These are phyloP conservation scores for Pantherophis vulpinus DNA, from an alignment of 2,797 vertebrate species.

Conservation along the genomic window DNA sequence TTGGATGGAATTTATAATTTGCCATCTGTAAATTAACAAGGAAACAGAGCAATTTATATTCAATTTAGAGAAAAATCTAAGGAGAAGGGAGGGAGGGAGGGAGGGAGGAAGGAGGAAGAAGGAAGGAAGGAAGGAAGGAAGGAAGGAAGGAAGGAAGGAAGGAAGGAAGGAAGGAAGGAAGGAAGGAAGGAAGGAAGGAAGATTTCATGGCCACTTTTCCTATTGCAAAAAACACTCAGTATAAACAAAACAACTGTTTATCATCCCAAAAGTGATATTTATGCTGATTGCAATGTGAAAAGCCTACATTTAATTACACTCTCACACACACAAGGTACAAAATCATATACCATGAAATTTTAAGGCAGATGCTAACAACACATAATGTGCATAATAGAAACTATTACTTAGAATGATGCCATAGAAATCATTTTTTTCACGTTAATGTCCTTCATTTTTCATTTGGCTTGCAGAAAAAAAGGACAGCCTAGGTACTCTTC, in stretches of 20 bases:
- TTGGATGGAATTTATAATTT: not conserved
- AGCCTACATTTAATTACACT: not conserved
- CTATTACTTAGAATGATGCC: not conserved
- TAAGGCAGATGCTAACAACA: not conserved
- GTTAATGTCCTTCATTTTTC: conserved; percentile 18
- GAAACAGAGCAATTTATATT: not conserved
- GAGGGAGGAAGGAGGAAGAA: too few species aligned
- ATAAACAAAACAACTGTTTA: not conserved
- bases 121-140: too few species aligned
- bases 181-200: not conserved
- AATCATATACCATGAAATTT: not conserved
- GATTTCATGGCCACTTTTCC: not conserved
- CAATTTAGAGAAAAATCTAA: not conserved
- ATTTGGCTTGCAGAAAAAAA: not conserved
- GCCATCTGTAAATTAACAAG: not conserved
- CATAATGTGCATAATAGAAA: not conserved
- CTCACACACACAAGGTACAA: not conserved
- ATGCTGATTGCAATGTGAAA: not conserved
- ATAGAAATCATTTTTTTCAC: not conserved
- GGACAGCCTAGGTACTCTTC: not conserved
- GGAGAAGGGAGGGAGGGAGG: fast-evolving
- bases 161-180: not conserved
- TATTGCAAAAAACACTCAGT: not conserved
- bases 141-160: not conserved
- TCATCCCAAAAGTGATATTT: not conserved